Base-by-base conservation (phyloP, 2,797 vertebrate genomes). In the Coregonus suidteri region DNA sequence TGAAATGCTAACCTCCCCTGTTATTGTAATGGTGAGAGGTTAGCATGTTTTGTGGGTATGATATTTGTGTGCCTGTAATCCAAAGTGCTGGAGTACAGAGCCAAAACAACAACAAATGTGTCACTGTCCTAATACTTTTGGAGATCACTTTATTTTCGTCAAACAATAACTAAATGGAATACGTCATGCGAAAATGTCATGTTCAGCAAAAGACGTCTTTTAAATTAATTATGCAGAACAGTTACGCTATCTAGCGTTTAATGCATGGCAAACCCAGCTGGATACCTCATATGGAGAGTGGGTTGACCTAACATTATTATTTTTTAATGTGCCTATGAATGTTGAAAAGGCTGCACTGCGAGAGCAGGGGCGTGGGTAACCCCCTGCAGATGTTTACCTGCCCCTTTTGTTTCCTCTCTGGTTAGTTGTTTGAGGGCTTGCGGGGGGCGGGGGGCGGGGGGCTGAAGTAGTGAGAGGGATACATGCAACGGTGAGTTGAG, bases 171-270 rank as follows among this genome's bases (percentile, higher is more conserved):
- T 78, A 25, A 64, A 64, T 64, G 7, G 20, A 64, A 7, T 11
- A 20, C 6, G 7, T 64, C 20, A 64, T 25, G 59, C 3, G 20
- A 65, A 70, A 73, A 79, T 35, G 69, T 75, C 73, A 75, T 71
- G 71, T 76, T 75, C 79, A 76, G 81, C 74, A 81, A 71, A 71
- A 74, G 0, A 56, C 81, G 67, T 69, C 70, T 70, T 30, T 74
- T 76, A 1, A 78, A 79, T 82, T 77, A 77, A 82, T 79, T 73
- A 83, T 75, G 67, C 66, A 75, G 54, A 41, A 52, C 41, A 35
- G 25, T 72, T 81, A 72, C 59, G 53, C 69, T 65, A 16, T 69
- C 79, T 64, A 30, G n/a, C 59, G 16, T 76, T 62, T 35, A 15
- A 13, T 64, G 75, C 79, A 68, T 18, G 30, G 73, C 35, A 68